Base-by-base conservation (phyloP, 2,888 invertebrate species). In the Notodonta ziczac region DNA sequence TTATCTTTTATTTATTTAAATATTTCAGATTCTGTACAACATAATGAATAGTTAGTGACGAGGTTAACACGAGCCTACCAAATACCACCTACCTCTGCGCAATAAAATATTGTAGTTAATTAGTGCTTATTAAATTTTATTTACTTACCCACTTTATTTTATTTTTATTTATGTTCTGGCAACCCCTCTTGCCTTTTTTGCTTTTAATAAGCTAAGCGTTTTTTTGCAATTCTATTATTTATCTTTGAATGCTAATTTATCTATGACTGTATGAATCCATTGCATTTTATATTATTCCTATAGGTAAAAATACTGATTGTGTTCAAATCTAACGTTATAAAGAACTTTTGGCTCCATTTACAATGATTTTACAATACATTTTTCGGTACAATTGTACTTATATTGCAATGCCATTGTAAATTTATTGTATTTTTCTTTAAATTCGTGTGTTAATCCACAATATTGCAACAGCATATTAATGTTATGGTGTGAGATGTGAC, bases 21-120 rank as follows among this genome's bases (percentile, higher is more conserved):
- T 62, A 67, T 79, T 79, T 81, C 84, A 84, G 83, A 80, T 83
- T 63, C 70, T 83, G 62, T 77, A 81, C 79, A 77, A 75, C 77
- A 73, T 83, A 60, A 80, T 83, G 82, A 84, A 84, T 83, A 82
- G 59, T 70, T 81, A 84, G 35, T 6, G 6, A 35, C 4, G 35
- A 35, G 4, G 5, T 35, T 67, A 69, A 61, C 52, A 48, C 58
- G 59, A 58, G 61, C 44, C 67, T 62, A 24, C 32, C 8, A 24
- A 48, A 44, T 57, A 14, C 24, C 1, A 24, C 24, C 24, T 24
- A 24, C 50, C 58, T 56, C 24, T 60, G 52, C 10, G 24, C 35
- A 46, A 59, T 56, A 42, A 46, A 61, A 46, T 54, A 69, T 60
- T 67, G 69, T 73, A 73, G 70, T 63, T 64, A 66, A 62, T 67